Conservation (phyloP, 2,797 vertebrate species). For the Cryptoprocta ferox region DNA sequence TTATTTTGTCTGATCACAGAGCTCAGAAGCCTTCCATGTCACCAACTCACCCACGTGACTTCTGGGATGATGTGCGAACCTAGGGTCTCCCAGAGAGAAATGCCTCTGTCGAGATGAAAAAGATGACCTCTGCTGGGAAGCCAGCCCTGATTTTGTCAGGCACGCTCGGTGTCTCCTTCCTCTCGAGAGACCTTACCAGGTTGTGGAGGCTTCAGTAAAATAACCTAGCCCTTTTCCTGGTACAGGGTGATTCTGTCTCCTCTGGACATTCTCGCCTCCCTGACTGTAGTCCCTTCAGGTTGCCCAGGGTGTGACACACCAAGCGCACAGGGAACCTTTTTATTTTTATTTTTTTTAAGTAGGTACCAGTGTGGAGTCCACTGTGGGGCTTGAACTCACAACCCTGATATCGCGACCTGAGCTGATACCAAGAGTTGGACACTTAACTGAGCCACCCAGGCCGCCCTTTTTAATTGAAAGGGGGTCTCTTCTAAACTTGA, state of each 20-base stretch:
- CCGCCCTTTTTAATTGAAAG: background rate
- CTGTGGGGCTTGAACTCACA: too few relatives aligned
- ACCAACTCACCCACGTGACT: background rate
- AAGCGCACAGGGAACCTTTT: background rate
- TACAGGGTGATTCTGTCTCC: background rate
- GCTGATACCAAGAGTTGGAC: too few relatives aligned
- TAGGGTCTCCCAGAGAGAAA: background rate
- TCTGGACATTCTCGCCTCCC: rapidly evolving
- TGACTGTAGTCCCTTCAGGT: background rate
- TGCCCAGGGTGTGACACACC: too few relatives aligned
- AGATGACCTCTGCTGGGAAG: background rate
- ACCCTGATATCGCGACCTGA: too few relatives aligned
- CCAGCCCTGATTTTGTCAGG: background rate
- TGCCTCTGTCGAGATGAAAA: background rate
- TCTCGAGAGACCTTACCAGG: background rate
- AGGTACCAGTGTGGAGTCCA: too few relatives aligned
- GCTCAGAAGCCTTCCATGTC: background rate
- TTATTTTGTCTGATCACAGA: slow-evolving; percentile 47
- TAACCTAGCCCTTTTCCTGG: background rate
- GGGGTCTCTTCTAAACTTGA: background rate
- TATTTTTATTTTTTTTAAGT: too few relatives aligned
- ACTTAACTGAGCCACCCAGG: background rate
- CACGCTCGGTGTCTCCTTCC: background rate
- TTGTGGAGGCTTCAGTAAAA: background rate
- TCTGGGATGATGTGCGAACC: background rate